Base-by-base conservation (phyloP, 2,888 invertebrate genomes). In the Fragum whitleyi region DNA sequence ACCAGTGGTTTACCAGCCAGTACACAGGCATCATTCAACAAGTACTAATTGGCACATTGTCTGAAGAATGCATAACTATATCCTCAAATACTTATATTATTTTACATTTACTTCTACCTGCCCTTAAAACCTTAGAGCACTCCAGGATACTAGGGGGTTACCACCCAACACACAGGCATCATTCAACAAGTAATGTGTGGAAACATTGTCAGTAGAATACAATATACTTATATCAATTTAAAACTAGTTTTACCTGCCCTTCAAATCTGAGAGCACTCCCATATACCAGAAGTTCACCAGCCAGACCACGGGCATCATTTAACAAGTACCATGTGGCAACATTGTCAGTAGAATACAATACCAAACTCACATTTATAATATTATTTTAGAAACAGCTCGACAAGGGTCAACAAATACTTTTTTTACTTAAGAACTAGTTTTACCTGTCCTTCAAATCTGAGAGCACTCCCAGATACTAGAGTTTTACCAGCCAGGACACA, bases 231-330 rank as follows among this genome's bases (percentile, higher is more conserved):
- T n/a, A n/a, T n/a, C n/a, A n/a, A n/a, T n/a, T n/a, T n/a, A 61
- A 1, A 6, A 61, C n/a, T n/a, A n/a, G 7, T 7, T 1, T n/a
- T 9, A 99, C 94, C 93, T 99, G 99, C 0, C 99, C n/a, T n/a
- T n/a, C n/a, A n/a, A n/a, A n/a, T n/a, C n/a, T n/a, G n/a, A n/a
- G 95, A 0, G 99, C 99, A 94, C 98, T 98, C 0, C 98, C 99
- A 0, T 99, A 99, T 77, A 99, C 96, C 26, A 99, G 94, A 0
- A 99, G 98, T 88, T 97, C 96, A 83, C 96, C 95, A 29, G 95
- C 93, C 59, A 99, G 93, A 0, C 98, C 97, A 92, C 98, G 98
- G 0, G 97, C 96, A 94, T 99, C 99, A 92, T 98, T 99, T 0
- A 99, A 94, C 70, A 99, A 94, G 94, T 99, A 99, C 74, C 99